phyloP scores from a whole-genome alignment of 1,140 invertebrate species.

The Lanistes nyassanus region DNA sequence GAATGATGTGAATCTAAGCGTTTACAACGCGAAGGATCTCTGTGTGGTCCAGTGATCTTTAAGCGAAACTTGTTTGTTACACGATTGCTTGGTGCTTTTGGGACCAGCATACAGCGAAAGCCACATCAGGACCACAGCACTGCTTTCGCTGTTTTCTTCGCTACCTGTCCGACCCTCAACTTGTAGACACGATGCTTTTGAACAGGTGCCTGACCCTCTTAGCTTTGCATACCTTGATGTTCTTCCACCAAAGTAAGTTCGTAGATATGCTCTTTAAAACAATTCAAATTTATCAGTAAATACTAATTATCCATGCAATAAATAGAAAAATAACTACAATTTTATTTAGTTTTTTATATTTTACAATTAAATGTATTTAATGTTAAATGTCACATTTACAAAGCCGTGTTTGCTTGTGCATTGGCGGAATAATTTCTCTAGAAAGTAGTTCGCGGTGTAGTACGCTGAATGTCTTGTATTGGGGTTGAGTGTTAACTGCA shows the following conservation, averaged over 20 bases:
- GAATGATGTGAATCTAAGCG: too few relatives aligned
- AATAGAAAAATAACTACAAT: neutral
- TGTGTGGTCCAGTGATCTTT: too few relatives aligned
- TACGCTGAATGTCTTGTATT: constrained; percentile 15
- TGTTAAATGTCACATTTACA: constrained; percentile 12
- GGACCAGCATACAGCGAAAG: too few relatives aligned
- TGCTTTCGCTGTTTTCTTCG: too few relatives aligned
- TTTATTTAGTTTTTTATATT: neutral
- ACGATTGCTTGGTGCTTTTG: too few relatives aligned
- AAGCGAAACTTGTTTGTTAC: too few relatives aligned
- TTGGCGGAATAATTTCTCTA: constrained; percentile 6
- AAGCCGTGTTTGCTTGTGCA: constrained; percentile 3
- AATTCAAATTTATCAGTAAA: neutral
- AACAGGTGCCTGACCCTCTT: constrained; percentile 26
- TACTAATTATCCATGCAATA: neutral
- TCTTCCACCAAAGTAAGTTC: constrained; percentile 20
- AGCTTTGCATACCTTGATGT: constrained; percentile 17
- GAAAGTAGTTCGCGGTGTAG: constrained; percentile 22
- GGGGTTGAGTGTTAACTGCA: constrained; percentile 11
- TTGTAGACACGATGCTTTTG: constrained; percentile 9
- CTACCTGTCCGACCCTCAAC: constrained; percentile 20
- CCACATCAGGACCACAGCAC: too few relatives aligned
- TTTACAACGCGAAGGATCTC: too few relatives aligned
- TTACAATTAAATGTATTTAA: neutral
- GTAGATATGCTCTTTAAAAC: neutral